Base-by-base conservation (phyloP, 2,888 invertebrate genomes). In the Tipula lateralis region DNA sequence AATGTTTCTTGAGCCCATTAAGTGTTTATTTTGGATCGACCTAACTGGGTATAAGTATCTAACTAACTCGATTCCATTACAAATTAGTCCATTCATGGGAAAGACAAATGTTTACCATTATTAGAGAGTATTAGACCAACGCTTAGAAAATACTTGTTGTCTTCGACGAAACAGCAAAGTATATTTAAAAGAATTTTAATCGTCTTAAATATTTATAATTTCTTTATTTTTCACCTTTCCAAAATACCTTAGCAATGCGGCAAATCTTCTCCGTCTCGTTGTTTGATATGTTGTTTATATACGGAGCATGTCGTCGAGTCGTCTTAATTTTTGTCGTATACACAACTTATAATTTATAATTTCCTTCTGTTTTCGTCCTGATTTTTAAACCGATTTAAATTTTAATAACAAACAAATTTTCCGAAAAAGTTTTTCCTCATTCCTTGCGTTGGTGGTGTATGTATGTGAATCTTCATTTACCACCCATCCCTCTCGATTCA, bases 381-480 rank as follows among this genome's bases (percentile, higher is more conserved):
- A 66, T 66, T 66, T 66, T 66, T 66, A 66, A 66, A 66, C 66
- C 66, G 66, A 66, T 66, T 66, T 66, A 66, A 66, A 66, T 66
- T 24, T 66, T 66, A 66, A 66, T 66, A 66, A 66, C 66, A 66
- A 66, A 66, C 66, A 50, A 66, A 66, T 24, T 66, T 66, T 24
- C 66, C 66, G 7, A 16, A 24, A 66, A 66, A 24, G 66, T 66
- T 66, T 66, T 66, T 7, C 44, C 16, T 44, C 44, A 16, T 1
- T 12, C n/a, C n/a, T n/a, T n/a, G n/a, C n/a, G n/a, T n/a, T n/a
- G n/a, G n/a, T n/a, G n/a, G n/a, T n/a, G n/a, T 66, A 12, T 66
- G 24, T 44, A 16, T n/a, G 44, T 66, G 66, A 24, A 66, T 24
- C 9, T 66, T 50, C n/a, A n/a, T 66, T n/a, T 66, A 9, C 66